phyloP scores from a whole-genome alignment of 1,140 invertebrate species.

The Drosophila sp. region DNA sequence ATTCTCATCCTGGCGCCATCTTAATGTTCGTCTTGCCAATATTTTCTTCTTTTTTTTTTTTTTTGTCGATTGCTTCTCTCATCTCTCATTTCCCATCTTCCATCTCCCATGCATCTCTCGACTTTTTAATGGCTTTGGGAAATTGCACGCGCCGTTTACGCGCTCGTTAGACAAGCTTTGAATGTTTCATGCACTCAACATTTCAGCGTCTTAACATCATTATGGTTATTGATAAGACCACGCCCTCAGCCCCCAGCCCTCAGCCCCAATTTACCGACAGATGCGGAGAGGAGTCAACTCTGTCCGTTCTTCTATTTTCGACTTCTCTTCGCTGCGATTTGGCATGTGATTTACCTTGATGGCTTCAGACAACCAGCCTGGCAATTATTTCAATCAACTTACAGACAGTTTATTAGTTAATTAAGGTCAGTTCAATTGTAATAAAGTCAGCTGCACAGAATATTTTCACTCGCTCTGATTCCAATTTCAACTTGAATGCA shows the following conservation, averaged over 20 bases:
- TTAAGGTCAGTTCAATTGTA: background rate
- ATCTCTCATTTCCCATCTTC: too few relatives aligned
- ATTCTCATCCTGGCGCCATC: constrained; percentile 27
- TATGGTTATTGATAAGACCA: constrained; percentile 76
- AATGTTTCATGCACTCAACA: constrained; percentile 43
- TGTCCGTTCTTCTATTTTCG: background rate
- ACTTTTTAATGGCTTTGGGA: constrained; percentile 79
- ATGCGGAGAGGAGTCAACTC: background rate
- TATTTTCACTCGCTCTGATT: background rate
- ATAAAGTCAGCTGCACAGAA: background rate
- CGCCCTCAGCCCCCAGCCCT: background rate
- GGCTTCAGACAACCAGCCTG: constrained; percentile 5
- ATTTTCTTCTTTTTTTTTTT: constrained; percentile 45
- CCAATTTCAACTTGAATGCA: background rate
- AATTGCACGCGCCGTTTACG: constrained; percentile 80
- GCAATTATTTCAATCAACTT: constrained; percentile 3
- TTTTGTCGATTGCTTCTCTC: constrained; percentile 7
- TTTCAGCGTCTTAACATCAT: constrained; percentile 57
- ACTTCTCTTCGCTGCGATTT: background rate
- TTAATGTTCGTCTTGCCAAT: constrained; percentile 78
- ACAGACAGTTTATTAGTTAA: constrained; percentile 13
- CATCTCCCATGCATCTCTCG: too few relatives aligned
- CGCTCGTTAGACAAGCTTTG: constrained; percentile 71
- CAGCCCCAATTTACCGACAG: background rate
- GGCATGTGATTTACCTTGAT: constrained; percentile 28